Percentiles rank a stretch among this genome's conserved stretches.
These are phyloP conservation scores for Crossoptilon crossoptilon DNA, from an alignment of 2,797 vertebrate species.

Conservation along the genomic window DNA sequence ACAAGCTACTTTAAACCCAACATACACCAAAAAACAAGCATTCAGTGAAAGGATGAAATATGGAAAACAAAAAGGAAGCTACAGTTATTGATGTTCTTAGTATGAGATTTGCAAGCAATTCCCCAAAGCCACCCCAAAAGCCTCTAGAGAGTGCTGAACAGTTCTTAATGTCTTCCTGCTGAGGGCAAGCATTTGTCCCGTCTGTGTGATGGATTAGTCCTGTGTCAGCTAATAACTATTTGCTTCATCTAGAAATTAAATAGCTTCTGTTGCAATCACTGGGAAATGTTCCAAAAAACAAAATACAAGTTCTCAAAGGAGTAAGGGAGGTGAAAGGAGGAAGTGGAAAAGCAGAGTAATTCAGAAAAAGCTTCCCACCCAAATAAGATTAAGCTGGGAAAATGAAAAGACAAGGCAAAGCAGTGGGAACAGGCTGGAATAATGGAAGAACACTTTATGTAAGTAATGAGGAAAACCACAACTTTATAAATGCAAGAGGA, in stretches of 20 bases:
- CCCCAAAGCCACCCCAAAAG: background rate
- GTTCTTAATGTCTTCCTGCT: background rate
- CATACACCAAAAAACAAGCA: background rate
- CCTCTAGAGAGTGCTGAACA: background rate
- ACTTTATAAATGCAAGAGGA: background rate
- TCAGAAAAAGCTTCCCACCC: background rate
- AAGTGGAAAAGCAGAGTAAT: background rate
- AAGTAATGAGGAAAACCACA: background rate
- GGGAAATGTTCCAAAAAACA: background rate
- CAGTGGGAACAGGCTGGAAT: accelerated
- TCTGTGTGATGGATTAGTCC: background rate
- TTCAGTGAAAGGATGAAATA: background rate
- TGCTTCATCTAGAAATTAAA: background rate
- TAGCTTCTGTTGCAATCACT: background rate
- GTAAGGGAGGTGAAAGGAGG: accelerated
- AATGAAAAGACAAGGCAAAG: background rate
- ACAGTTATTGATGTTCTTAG: background rate
- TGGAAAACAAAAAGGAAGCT: background rate
- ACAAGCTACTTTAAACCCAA: background rate
- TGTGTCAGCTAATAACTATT: background rate
- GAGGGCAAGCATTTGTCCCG: background rate
- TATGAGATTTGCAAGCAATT: background rate
- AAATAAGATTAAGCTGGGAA: background rate
- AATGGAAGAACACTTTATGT: accelerated
- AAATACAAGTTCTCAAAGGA: background rate